Percentiles rank a stretch among this genome's conserved stretches.
Evolutionary conservation across 2,113 vertebrate genomes (phyloP).

Genomic region (Perca fluviatilis): DNA sequence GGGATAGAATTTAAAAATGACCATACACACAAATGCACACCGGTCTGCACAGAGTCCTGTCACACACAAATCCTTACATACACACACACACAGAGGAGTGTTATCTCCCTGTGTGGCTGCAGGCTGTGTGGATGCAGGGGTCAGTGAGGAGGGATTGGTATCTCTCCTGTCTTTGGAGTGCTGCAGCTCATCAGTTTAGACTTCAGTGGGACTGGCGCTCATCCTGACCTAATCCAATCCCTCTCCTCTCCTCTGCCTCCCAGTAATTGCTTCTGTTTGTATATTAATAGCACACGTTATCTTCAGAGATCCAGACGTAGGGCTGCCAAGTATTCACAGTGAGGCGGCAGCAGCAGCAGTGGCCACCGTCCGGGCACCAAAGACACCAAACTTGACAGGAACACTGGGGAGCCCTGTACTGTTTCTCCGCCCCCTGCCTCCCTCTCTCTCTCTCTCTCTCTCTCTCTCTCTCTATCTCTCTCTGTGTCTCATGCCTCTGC

Average conservation of each 20-base stretch:
- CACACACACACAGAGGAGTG: slow-evolving; percentile 32
- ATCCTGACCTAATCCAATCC: slow-evolving; percentile 83
- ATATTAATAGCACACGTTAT: slow-evolving; percentile 87
- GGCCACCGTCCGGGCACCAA: slow-evolving; percentile 51
- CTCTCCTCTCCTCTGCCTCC: slow-evolving; percentile 74
- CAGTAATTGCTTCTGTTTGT: slow-evolving; percentile 87
- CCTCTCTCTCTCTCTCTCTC: not conserved
- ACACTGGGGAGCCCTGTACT: slow-evolving; percentile 78
- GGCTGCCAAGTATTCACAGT: slow-evolving; percentile 77
- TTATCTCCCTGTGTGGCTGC: slow-evolving; percentile 74
- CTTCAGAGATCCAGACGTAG: slow-evolving; percentile 87
- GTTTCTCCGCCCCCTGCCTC: not conserved
- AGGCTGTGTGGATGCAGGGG: slow-evolving; percentile 64
- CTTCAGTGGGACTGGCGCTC: slow-evolving; percentile 78
- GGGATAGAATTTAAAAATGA: slow-evolving; percentile 3
- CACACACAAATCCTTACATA: not conserved
- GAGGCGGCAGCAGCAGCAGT: slow-evolving; percentile 30
- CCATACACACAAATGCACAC: not conserved
- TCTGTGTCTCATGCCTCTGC: slow-evolving; percentile 57
- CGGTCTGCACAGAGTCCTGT: not conserved
- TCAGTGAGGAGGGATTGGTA: slow-evolving; percentile 77
- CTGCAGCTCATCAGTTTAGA: slow-evolving; percentile 81
- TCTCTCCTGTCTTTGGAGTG: slow-evolving; percentile 80
- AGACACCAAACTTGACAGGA: slow-evolving; percentile 81
- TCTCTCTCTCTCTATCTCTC: not conserved